Conservation (phyloP, 1,140 invertebrate species). For the Philopotamus ludificatus region DNA sequence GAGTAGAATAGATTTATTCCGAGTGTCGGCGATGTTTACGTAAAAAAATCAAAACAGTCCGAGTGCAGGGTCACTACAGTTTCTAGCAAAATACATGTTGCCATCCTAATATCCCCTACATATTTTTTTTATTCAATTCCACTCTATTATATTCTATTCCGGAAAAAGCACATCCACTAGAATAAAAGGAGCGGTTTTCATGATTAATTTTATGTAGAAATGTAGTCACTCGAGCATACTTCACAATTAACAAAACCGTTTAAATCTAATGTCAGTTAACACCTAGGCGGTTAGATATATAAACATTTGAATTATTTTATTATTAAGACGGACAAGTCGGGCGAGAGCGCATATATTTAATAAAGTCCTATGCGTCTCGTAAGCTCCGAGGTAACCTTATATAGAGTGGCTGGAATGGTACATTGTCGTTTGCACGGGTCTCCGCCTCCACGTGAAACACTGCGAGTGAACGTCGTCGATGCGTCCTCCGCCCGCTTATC, state of each 20-base stretch:
- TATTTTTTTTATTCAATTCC: slow-evolving; percentile 28
- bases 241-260: slow-evolving; percentile 27
- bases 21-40: slow-evolving; percentile 40
- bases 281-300: slow-evolving; percentile 22
- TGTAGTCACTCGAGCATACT: slow-evolving; percentile 34
- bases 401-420: slow-evolving; percentile 26
- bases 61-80: slow-evolving; percentile 39
- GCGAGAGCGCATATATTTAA: slow-evolving; percentile 23
- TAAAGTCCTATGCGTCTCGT: slow-evolving; percentile 15
- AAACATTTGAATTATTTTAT: slow-evolving; percentile 22
- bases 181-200: slow-evolving; percentile 26
- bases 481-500: slow-evolving; percentile 47
- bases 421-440: slow-evolving; percentile 7
- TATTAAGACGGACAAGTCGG: slow-evolving; percentile 28
- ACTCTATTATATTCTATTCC: slow-evolving; percentile 35
- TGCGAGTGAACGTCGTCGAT: slow-evolving; percentile 44
- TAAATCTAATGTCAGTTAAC: slow-evolving; percentile 11
- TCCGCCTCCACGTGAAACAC: slow-evolving; percentile 21
- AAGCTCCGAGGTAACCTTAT: slow-evolving; percentile 22
- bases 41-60: slow-evolving; percentile 27
- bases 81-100: slow-evolving; percentile 30
- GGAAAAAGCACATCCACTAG: slow-evolving; percentile 39
- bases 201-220: slow-evolving; percentile 25
- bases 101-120: slow-evolving; percentile 12
- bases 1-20: slow-evolving; percentile 52